phyloP scores from a whole-genome alignment of 2,888 invertebrate genomes.

The Drosophila sordidula region DNA sequence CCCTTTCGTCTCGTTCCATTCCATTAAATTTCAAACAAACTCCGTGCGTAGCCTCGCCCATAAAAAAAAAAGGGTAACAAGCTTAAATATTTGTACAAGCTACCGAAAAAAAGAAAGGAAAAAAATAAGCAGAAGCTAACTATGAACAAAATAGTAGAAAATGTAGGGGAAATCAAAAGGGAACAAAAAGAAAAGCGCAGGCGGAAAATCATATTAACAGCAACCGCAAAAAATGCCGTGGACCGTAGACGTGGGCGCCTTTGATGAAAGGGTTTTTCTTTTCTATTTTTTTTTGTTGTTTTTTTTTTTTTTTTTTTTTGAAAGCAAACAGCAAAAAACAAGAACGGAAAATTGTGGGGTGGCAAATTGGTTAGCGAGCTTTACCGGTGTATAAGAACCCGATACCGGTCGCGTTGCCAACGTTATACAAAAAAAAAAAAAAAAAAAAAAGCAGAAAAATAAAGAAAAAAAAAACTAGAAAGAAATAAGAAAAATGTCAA shows the following conservation, averaged over 20 bases:
- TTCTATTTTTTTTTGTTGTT: background rate
- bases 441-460: background rate
- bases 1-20: background rate
- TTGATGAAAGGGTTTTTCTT: conserved; percentile 68
- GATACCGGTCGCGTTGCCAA: conserved; percentile 45
- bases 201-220: conserved; percentile 70
- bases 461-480: conserved; percentile 27
- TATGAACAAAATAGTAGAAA: conserved; percentile 23
- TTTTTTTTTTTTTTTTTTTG: conserved; percentile 1
- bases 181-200: conserved; percentile 32
- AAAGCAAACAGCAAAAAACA: conserved; percentile 50
- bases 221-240: conserved; percentile 65
- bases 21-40: background rate
- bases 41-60: conserved; percentile 1
- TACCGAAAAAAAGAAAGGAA: conserved; percentile 5
- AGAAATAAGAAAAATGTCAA: conserved; percentile 72
- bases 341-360: conserved; percentile 10
- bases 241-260: conserved; percentile 57
- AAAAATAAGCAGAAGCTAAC: conserved; percentile 40
- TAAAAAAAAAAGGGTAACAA: conserved; percentile 9
- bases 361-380: conserved; percentile 41
- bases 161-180: conserved; percentile 5
- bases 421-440: conserved; percentile 8
- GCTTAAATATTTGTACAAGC: conserved; percentile 28
- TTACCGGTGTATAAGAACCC: conserved; percentile 50